Evolutionary conservation across 2,797 vertebrate genomes (phyloP), one percentile per base, ranked within the genome.

Genomic region (Oreortyx pictus): DNA sequence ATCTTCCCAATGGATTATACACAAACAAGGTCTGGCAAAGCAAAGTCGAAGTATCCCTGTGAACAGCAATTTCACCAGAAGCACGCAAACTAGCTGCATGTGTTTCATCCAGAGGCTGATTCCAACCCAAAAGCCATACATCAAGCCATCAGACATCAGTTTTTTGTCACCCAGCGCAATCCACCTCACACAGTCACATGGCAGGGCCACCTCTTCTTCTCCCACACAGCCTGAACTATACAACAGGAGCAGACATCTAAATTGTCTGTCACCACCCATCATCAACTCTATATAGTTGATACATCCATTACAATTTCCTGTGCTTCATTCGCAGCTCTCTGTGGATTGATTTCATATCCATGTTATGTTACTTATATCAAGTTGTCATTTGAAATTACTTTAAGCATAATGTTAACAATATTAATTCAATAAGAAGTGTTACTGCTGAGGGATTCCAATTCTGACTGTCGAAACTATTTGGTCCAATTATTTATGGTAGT

Each of bases 401-500:
- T 85, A 93, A 50, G 82, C 44, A 64, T 60, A 86, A 85, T 52
- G 52, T 95, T 96, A 81, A 94, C 57, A 79, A 86, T 79, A 61
- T 79, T 84, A 93, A 96, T 68, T 61, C 37, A 93, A 74, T 88
- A 79, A 93, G 93, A 95, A 93, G 47, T 39, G 61, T 92, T 88
- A 86, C 54, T 91, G 73, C 87, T 57, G 59, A 89, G 60, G 50
- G 73, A 93, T 79, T 89, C 59, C 50, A 89, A 87, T 95, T 90
- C 49, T 79, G 54, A 70, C 87, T 95, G 88, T 73, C 68, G 90
- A 90, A 88, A 94, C 49, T 46, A 85, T 65, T 97, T 76, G 75
- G 75, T 95, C 64, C 86, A 95, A 89, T 97, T 87, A 87, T 94
- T 96, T 96, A 91, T 73, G 76, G 76, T 86, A 95, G 92, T 95